These are phyloP conservation scores for Sus scrofa DNA, from an alignment of 2,113 vertebrate species.

Conservation along the genomic window T2T-Sscrofa CM000818.6:111651501-111652000, in stretches of 20 bases:
- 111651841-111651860: slow-evolving; percentile 57
- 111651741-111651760: slow-evolving; percentile 50
- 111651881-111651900: neutral
- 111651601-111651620: neutral
- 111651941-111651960: neutral
- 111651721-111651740: neutral
- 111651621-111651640: slow-evolving; percentile 53
- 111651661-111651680: slow-evolving; percentile 52
- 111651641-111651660: slow-evolving; percentile 25
- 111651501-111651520: slow-evolving; percentile 18
- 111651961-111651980: neutral
- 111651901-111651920: neutral
- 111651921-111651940: neutral
- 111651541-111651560: neutral
- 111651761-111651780: slow-evolving; percentile 52
- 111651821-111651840: neutral
- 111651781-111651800: slow-evolving; percentile 43
- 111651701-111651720: slow-evolving; percentile 2
- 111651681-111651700: slow-evolving; percentile 62
- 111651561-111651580: slow-evolving; percentile 24
- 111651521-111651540: neutral
- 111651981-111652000: neutral
- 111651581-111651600: neutral
- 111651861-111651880: slow-evolving; percentile 50
- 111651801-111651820: neutral